Base-by-base conservation (phyloP, 2,113 vertebrate species). In the Oriolus oriolus region DNA sequence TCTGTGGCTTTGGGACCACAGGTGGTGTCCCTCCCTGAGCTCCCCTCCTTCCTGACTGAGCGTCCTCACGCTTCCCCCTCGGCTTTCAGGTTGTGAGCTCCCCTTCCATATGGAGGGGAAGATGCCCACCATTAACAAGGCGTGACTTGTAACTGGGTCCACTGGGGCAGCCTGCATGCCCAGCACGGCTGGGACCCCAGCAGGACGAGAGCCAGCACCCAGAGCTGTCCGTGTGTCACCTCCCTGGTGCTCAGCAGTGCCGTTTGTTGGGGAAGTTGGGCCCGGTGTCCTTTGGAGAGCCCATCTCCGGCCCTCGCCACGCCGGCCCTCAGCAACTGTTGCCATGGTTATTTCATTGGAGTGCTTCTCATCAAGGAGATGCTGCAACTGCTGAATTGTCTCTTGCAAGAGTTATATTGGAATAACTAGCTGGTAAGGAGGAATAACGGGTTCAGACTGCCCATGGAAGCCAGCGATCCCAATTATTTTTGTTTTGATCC, bases 341-440 rank as follows among this genome's bases (percentile, higher is more conserved):
- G 96, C 95, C 96, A 97, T 97, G 97, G 97, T 96, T 96, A 96
- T 97, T 94, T 52, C 66, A 90, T 78, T 64, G 64, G 91, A 96
- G 91, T 83, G 97, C 92, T 92, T 93, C 81, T 91, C 92, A 91
- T 92, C 94, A 90, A 93, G 86, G 87, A 87, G 79, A 96, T 75
- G 86, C 42, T 78, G 95, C 84, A 89, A 95, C 84, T 77, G 75
- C 92, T 63, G 85, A 93, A 94, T 87, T 92, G 93, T 96, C 95
- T 96, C 89, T 89, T 64, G 66, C 69, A 82, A 80, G 95, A 96
- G 87, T 95, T 95, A 75, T 87, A 87, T 53, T 89, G 94, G 87
- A 96, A 91, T 87, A 95, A 81, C 94, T 91, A 84, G 91, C 82
- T 79, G 84, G 31, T 71, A 65, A 95, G 88, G 61, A 87, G 74